phyloP scores from a whole-genome alignment of 2,113 vertebrate species.

The Pantherophis guttatus region DNA sequence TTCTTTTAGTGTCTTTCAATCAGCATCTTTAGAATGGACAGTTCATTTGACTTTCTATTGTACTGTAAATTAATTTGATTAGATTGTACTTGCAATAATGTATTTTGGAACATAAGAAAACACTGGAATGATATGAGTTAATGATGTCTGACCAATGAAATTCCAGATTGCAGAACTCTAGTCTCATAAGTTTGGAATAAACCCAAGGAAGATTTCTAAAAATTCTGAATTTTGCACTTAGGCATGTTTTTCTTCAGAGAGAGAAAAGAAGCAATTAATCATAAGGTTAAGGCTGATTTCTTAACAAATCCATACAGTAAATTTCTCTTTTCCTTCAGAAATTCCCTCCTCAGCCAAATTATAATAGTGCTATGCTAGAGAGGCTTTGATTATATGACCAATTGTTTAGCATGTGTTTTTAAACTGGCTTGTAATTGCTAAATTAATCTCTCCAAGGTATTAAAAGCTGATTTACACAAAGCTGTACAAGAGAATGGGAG shows the following conservation, averaged over 20 bases:
- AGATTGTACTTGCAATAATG: not conserved
- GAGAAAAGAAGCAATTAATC: conserved; percentile 56
- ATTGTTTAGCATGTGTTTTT: conserved; percentile 69
- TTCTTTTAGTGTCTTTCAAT: not conserved
- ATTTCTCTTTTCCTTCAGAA: conserved; percentile 56
- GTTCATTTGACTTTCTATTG: not conserved
- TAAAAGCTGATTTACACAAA: conserved; percentile 73
- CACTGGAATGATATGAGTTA: not conserved
- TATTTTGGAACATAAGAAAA: not conserved
- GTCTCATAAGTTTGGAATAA: not conserved
- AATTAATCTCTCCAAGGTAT: conserved; percentile 74
- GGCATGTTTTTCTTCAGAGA: conserved; percentile 29
- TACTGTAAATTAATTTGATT: not conserved
- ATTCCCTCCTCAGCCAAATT: conserved; percentile 52
- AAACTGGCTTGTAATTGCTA: conserved; percentile 74
- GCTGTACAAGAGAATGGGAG: conserved; percentile 30
- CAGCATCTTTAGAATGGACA: not conserved
- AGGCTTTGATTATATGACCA: conserved; percentile 67
- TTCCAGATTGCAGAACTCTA: not conserved
- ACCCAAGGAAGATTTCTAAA: conserved; percentile 28
- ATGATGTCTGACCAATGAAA: not conserved
- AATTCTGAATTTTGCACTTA: conserved; percentile 45
- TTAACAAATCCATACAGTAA: conserved; percentile 50
- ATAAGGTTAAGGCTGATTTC: conserved; percentile 49
- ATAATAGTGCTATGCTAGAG: conserved; percentile 57